Percentiles rank a stretch among this genome's conserved stretches.
Evolutionary conservation across 2,888 invertebrate genomes (phyloP).

Genomic region (Melipona beecheii): DNA sequence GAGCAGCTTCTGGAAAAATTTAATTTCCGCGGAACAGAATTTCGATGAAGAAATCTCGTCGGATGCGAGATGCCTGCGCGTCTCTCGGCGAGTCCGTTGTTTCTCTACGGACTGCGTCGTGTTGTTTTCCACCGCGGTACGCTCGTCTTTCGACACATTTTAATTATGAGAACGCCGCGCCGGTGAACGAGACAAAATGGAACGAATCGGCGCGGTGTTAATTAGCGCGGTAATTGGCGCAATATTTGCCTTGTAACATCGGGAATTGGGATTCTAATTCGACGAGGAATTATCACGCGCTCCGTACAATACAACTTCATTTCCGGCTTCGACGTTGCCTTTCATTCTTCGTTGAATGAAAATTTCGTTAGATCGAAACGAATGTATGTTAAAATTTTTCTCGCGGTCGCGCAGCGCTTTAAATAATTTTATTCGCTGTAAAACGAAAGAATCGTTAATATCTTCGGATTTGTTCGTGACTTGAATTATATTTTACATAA

Average conservation of each 20-base stretch:
- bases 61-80: not conserved
- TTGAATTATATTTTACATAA: too few species aligned
- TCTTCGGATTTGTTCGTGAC: too few species aligned
- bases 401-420: too few species aligned
- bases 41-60: not conserved
- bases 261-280: not conserved
- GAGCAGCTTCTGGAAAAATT: conserved; percentile 24
- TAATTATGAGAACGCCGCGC: not conserved
- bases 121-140: not conserved
- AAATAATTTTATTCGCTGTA: too few species aligned
- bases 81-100: not conserved
- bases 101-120: not conserved
- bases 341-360: not conserved
- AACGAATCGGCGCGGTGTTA: not conserved
- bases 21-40: conserved; percentile 21
- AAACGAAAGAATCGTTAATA: too few species aligned
- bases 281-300: not conserved
- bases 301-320: not conserved
- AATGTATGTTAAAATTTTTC: too few species aligned
- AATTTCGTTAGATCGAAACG: not conserved
- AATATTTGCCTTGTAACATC: not conserved
- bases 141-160: not conserved
- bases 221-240: not conserved
- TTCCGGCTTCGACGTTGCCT: not conserved
- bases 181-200: not conserved